A percentile compares a stretch with the other conserved stretches of the same genome.
Evolutionary conservation across 37 sponge, comb jelly and placozoan genomes (phyloP).

Genomic region (Hormiphora californensis): DNA sequence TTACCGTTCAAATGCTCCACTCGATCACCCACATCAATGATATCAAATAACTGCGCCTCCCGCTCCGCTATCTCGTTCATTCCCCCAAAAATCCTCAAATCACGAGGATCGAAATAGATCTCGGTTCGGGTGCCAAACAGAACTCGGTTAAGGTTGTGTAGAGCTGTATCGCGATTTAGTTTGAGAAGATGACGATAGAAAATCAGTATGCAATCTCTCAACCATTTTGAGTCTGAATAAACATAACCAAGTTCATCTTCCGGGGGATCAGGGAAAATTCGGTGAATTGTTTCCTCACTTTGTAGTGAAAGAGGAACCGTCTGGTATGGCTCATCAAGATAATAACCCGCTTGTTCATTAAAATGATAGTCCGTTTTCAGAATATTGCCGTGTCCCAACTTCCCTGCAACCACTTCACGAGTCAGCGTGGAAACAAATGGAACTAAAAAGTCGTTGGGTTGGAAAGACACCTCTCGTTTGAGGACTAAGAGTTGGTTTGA

Average conservation of each 20-base stretch:
- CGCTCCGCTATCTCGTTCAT: neutral
- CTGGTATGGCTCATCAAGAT: slow-evolving; percentile 28
- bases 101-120: neutral
- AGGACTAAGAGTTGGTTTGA: neutral
- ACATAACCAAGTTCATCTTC: neutral
- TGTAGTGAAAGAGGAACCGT: neutral
- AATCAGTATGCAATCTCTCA: slow-evolving; percentile 21
- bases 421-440: neutral
- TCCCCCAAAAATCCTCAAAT: neutral
- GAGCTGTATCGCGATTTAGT: neutral
- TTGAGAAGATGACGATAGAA: slow-evolving; percentile 1
- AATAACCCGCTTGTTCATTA: slow-evolving; percentile 9
- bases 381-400: neutral
- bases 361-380: neutral
- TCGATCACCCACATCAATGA: neutral
- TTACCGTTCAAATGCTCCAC: neutral
- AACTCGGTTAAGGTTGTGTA: neutral
- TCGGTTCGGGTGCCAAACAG: neutral
- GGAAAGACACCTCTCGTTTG: neutral
- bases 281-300: neutral
- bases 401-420: neutral
- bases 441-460: neutral
- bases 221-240: neutral
- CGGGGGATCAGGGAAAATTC: slow-evolving; percentile 37
- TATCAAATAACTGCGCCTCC: neutral